A percentile compares a stretch with the other conserved stretches of the same genome.
These are phyloP conservation scores for Macrophya annulata DNA, from an alignment of 2,888 invertebrate species.

Conservation along the genomic window DNA sequence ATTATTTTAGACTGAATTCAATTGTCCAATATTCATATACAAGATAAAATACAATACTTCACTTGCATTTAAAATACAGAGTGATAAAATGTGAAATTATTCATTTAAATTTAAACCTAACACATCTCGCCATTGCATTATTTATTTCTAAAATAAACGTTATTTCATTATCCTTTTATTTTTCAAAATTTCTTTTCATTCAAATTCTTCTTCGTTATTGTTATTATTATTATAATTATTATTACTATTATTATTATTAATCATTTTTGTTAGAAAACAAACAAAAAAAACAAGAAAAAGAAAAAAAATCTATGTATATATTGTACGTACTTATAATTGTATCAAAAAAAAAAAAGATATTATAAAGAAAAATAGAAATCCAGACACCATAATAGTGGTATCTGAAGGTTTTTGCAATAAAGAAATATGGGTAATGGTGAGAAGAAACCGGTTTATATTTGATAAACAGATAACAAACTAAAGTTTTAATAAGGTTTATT, in stretches of 20 bases:
- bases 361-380: not conserved
- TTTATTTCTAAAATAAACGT: not conserved
- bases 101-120: not conserved
- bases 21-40: not conserved
- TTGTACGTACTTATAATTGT: slow-evolving; percentile 32
- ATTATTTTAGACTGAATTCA: slow-evolving; percentile 19
- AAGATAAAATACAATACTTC: not conserved
- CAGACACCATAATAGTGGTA: not conserved
- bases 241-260: not conserved
- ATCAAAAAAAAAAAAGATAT: slow-evolving; percentile 20
- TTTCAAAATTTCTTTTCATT: not conserved
- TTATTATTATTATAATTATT: not conserved
- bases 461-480: not conserved
- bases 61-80: slow-evolving; percentile 23
- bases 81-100: not conserved
- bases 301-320: slow-evolving; percentile 17
- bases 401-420: slow-evolving; percentile 26
- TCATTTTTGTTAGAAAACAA: not conserved
- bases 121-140: slow-evolving; percentile 12
- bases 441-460: not conserved
- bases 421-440: not conserved
- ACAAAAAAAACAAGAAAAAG: no score
- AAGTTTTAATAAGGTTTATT: slow-evolving; percentile 4
- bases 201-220: not conserved
- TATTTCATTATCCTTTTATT: not conserved